These are phyloP conservation scores for Vombatus ursinus DNA, from an alignment of 2,113 vertebrate species.

Conservation along the genomic window DNA sequence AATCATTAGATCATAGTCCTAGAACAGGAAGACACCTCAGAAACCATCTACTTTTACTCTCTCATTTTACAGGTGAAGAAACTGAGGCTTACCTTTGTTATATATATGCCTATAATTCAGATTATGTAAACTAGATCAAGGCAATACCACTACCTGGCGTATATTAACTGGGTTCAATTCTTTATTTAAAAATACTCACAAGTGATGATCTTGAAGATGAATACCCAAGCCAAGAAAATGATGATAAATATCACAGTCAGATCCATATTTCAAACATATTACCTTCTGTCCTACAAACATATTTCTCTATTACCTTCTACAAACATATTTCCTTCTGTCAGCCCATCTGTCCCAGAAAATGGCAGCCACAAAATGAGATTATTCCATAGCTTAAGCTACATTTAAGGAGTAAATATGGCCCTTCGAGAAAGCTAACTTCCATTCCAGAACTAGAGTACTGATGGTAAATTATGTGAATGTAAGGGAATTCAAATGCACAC, in stretches of 20 bases:
- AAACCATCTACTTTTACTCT: neutral
- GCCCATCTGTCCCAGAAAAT: neutral
- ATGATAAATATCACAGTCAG: neutral
- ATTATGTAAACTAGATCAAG: neutral
- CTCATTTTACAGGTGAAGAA: neutral
- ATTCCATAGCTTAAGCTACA: neutral
- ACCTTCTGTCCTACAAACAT: neutral
- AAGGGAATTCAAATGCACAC: neutral
- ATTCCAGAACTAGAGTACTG: neutral
- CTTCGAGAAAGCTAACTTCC: neutral
- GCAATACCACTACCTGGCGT: neutral
- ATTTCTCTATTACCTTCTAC: neutral
- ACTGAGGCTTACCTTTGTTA: neutral
- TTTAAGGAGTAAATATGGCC: neutral
- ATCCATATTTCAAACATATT: neutral
- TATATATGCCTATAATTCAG: neutral
- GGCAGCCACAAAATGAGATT: neutral
- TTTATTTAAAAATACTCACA: neutral
- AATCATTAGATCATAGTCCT: neutral
- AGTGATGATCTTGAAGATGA: neutral
- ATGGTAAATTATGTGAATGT: neutral
- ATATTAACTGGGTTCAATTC: neutral
- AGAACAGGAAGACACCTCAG: neutral
- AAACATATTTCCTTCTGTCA: neutral
- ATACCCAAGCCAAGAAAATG: neutral